Evolutionary conservation across 92 coral and sea anemone genomes (phyloP).

Genomic region (Bergia puertoricense): DNA sequence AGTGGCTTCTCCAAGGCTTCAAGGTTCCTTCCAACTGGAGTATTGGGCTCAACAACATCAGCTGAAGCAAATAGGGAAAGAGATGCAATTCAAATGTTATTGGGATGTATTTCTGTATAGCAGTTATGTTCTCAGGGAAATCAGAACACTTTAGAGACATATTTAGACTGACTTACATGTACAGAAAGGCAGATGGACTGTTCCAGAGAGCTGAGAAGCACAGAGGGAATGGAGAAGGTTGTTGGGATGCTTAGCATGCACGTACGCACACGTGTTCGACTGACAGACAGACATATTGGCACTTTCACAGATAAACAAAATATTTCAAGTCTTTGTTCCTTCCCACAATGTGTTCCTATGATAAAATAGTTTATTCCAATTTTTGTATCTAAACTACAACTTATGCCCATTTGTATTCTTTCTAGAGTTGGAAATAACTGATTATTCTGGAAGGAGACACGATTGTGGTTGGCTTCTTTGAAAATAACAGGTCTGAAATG

Average conservation of each 20-base stretch:
- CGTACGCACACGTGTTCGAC: background rate
- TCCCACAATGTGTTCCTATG: background rate
- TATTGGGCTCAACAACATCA: background rate
- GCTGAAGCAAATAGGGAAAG: background rate
- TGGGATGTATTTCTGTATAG: background rate
- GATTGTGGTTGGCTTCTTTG: too few species aligned
- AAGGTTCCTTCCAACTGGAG: background rate
- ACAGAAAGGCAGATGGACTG: too few species aligned
- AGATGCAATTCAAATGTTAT: background rate
- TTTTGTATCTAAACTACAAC: too few species aligned
- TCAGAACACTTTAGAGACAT: background rate
- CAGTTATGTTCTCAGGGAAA: background rate
- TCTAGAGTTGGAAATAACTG: background rate
- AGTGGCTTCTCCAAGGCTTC: background rate
- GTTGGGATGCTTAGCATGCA: background rate
- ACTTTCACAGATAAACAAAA: background rate
- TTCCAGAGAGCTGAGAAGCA: too few species aligned
- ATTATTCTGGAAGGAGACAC: background rate
- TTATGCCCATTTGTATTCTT: too few species aligned
- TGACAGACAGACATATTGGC: background rate
- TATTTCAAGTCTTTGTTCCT: too few species aligned
- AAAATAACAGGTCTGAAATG: background rate
- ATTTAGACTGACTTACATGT: background rate
- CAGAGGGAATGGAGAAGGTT: background rate
- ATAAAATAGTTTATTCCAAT: background rate